These are phyloP conservation scores for Aselliscus stoliczkanus DNA, from an alignment of 2,797 vertebrate genomes.

Conservation along the genomic window DNA sequence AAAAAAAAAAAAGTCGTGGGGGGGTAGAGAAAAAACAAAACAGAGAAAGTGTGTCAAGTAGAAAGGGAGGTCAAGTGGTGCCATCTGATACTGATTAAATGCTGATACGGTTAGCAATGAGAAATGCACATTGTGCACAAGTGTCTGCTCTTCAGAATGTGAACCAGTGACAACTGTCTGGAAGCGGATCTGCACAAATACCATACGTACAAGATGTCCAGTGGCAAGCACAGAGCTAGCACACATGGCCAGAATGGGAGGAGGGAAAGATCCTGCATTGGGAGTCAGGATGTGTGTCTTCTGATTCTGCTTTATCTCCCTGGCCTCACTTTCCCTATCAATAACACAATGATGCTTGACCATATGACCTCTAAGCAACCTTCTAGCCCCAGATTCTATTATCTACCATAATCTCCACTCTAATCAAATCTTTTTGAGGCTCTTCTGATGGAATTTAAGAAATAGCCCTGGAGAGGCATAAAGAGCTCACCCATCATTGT, in stretches of 20 bases:
- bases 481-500: not conserved
- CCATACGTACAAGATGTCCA: slow-evolving; percentile 11
- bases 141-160: slow-evolving; percentile 67
- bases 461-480: not conserved
- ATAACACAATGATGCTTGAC: not conserved
- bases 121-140: slow-evolving; percentile 68
- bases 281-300: not conserved
- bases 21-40: slow-evolving; percentile 54
- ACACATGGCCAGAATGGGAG: not conserved
- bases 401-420: not conserved
- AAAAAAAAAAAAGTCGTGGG: too few species aligned
- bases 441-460: not conserved
- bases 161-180: slow-evolving; percentile 67
- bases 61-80: slow-evolving; percentile 67
- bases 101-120: slow-evolving; percentile 64
- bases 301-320: not conserved
- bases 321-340: not conserved
- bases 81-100: slow-evolving; percentile 82
- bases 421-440: not conserved
- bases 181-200: slow-evolving; percentile 52
- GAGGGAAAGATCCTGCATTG: not conserved
- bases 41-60: slow-evolving; percentile 70
- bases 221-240: not conserved
- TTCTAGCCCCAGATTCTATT: not conserved
- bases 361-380: not conserved